Base-by-base conservation (phyloP, 2,113 vertebrate genomes). In the Tetrao urogallus region DNA sequence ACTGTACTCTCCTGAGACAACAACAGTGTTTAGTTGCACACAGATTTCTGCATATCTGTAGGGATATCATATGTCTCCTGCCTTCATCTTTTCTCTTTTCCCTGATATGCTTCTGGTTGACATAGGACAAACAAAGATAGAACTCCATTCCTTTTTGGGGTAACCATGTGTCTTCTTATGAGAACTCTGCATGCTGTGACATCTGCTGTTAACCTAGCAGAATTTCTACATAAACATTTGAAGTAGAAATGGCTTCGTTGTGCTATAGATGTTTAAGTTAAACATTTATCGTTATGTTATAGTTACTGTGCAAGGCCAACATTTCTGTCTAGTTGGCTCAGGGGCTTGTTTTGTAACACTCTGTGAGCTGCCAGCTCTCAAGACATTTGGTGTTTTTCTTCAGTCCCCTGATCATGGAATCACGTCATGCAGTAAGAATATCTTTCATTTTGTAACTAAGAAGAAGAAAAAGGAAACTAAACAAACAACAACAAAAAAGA, bases 371-470 rank as follows among this genome's bases (percentile, higher is more conserved):
- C 95, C 96, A 97, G 92, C 94, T 86, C 95, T 93, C 90, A 96
- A 96, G 94, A 96, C 96, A 96, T 97, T 94, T 97, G 95, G 96
- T 97, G 96, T 97, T 97, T 97, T 96, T 95, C 95, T 96, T 95
- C 83, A 90, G 64, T 97, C 80, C 69, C 24, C 76, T 72, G 89
- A 96, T 91, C 92, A 81, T 88, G 66, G 66, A 90, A 83, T 86
- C 66, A 83, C 4, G 1, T 95, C 88, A 82, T 2, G 1, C 47
- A 75, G 88, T 86, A 94, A 92, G 93, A 94, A 86, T 93, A 54
- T 95, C 30, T 86, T 94, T 88, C 69, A 36, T 88, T 94, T 93
- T 74, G 74, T 79, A 64, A 54, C 38, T 40, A 27, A 28, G 22
- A 47, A 52, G 13, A 6, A 4, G 11, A 32, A 30, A 67, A 6